Conservation (phyloP, 2,113 vertebrate genomes). For the Caracal caracal region DNA sequence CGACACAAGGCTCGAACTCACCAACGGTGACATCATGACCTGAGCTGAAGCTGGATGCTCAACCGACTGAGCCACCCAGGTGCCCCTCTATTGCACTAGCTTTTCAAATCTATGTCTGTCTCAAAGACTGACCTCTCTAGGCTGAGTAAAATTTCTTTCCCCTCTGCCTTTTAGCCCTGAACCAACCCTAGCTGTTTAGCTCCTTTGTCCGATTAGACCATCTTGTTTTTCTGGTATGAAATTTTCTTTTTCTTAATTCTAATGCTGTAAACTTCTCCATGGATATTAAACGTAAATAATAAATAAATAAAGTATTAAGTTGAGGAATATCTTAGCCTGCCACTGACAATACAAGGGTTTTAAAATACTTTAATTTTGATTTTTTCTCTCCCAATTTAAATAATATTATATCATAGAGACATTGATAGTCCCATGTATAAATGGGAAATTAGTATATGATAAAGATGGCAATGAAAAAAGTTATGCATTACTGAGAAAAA, state of each 20-base stretch:
- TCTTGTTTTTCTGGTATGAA: not conserved
- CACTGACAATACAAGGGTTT: not conserved
- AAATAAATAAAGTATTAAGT: not conserved
- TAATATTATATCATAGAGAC: not conserved
- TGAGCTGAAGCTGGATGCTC: no score
- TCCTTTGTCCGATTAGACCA: not conserved
- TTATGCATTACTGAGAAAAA: not conserved
- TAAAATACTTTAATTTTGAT: not conserved
- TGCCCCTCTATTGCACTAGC: no score
- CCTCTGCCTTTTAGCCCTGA: not conserved
- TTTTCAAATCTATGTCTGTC: not conserved
- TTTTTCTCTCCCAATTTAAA: conserved; percentile 3
- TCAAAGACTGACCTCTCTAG: not conserved
- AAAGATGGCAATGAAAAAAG: not conserved
- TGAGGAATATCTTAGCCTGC: not conserved
- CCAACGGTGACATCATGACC: no score
- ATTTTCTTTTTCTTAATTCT: not conserved
- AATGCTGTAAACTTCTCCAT: not conserved
- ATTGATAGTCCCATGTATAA: not conserved
- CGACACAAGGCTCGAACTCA: no score
- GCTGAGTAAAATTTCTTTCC: not conserved
- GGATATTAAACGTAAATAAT: not conserved
- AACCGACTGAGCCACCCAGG: no score
- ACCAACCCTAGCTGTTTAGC: not conserved
- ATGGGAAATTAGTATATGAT: not conserved